Percentiles rank a stretch among this genome's conserved stretches.
phyloP scores from a whole-genome alignment of 2,888 invertebrate genomes.

The Leucoma salicis region DNA sequence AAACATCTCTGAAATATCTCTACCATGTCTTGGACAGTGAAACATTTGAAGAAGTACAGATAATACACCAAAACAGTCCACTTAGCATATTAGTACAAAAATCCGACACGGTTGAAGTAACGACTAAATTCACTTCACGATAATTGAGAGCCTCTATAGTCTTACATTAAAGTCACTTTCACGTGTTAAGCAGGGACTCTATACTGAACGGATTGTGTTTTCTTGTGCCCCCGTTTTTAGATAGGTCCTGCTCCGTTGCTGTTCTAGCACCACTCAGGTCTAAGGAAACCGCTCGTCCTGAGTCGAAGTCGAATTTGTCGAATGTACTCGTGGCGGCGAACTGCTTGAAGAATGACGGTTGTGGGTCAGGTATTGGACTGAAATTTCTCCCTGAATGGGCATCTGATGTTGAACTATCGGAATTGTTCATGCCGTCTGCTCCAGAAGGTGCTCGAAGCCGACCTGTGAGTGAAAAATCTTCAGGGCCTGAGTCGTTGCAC shows the following conservation, averaged over 20 bases:
- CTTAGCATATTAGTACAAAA: slow-evolving; percentile 10
- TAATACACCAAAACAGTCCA: slow-evolving; percentile 8
- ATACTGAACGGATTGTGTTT: slow-evolving; percentile 94
- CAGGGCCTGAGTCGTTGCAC: slow-evolving; percentile 85
- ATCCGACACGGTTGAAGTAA: slow-evolving; percentile 17
- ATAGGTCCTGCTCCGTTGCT: slow-evolving; percentile 70
- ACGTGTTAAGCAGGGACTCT: slow-evolving; percentile 91
- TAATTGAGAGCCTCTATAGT: slow-evolving; percentile 59
- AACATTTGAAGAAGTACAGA: slow-evolving; percentile 12
- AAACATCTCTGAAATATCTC: slow-evolving; percentile 60
- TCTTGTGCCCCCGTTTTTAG: slow-evolving; percentile 81
- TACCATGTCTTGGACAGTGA: slow-evolving; percentile 5
- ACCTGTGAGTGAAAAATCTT: slow-evolving; percentile 84
- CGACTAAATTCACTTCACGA: slow-evolving; percentile 43
- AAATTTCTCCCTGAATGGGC: slow-evolving; percentile 70
- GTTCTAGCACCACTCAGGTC: slow-evolving; percentile 69
- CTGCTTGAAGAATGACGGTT: slow-evolving; percentile 72
- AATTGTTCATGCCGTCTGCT: slow-evolving; percentile 82
- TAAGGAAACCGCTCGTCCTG: slow-evolving; percentile 76
- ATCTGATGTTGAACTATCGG: slow-evolving; percentile 80
- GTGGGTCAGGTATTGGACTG: slow-evolving; percentile 73
- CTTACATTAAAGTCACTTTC: slow-evolving; percentile 67
- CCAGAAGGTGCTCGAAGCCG: slow-evolving; percentile 82
- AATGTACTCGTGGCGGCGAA: slow-evolving; percentile 65
- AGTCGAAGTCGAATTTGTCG: slow-evolving; percentile 77